Percentiles rank a stretch among this genome's conserved stretches.
Conservation (phyloP, 2,888 invertebrate genomes). For the Tachystola acroxantha region DNA sequence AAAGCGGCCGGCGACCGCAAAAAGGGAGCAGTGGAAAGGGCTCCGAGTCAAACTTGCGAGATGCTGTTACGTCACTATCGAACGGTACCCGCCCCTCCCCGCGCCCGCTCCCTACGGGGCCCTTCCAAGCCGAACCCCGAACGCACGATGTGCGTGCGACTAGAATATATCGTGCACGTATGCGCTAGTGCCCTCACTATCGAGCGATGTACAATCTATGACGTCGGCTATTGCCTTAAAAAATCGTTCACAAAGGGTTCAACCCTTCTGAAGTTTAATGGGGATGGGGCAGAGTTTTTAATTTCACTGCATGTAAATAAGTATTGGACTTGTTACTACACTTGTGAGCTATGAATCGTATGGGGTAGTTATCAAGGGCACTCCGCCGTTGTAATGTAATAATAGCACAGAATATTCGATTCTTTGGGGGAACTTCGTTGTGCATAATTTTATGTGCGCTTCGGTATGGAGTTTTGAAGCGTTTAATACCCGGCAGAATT, state of each 20-base stretch:
- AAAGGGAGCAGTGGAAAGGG: conserved; percentile 71
- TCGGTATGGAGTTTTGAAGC: conserved; percentile 14
- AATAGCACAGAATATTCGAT: conserved; percentile 61
- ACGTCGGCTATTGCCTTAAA: conserved; percentile 46
- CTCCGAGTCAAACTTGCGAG: conserved; percentile 49
- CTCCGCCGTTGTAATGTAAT: conserved; percentile 66
- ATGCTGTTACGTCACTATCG: conserved; percentile 65
- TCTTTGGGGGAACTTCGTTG: conserved; percentile 45
- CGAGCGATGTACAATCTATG: conserved; percentile 49
- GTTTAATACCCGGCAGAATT: conserved; percentile 5
- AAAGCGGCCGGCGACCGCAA: conserved; percentile 71
- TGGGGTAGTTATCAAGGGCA: conserved; percentile 72
- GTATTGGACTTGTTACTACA: conserved; percentile 73
- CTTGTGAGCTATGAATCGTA: conserved; percentile 64
- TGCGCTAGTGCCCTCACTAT: conserved; percentile 54
- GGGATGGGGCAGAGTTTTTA: conserved; percentile 71
- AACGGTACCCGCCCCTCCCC: conserved; percentile 39
- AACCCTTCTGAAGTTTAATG: conserved; percentile 62
- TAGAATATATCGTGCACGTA: conserved; percentile 28
- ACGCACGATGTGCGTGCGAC: conserved; percentile 39
- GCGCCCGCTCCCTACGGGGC: conserved; percentile 29
- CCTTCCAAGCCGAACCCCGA: conserved; percentile 23
- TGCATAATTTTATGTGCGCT: conserved; percentile 30
- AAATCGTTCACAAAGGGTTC: conserved; percentile 66
- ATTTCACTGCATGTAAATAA: conserved; percentile 72